Evolutionary conservation across 2,797 vertebrate genomes (phyloP).

Genomic region (Psittacula derbiana): DNA sequence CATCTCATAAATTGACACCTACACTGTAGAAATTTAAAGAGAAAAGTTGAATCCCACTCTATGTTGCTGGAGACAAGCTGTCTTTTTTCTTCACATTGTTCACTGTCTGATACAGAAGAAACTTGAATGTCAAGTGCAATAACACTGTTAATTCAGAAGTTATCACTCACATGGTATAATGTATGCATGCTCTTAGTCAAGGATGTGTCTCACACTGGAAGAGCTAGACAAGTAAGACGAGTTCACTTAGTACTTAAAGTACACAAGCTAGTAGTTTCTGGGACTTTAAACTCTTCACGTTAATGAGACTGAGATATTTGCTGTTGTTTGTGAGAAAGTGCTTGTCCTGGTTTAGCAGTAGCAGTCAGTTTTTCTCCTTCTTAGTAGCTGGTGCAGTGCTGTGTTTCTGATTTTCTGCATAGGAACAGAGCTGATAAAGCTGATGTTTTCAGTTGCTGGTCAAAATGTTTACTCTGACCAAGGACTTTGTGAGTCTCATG

Average conservation of each 20-base stretch:
- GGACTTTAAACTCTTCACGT: neutral
- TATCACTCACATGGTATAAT: neutral
- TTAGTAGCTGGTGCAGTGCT: no score
- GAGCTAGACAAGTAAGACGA: neutral
- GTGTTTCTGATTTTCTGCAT: no score
- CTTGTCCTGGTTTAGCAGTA: neutral
- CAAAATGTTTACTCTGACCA: no score
- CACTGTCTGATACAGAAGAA: neutral
- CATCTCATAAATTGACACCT: neutral
- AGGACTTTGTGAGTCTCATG: no score
- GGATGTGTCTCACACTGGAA: neutral
- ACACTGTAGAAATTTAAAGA: neutral
- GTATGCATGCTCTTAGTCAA: neutral
- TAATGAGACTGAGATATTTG: neutral
- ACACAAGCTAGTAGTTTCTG: neutral
- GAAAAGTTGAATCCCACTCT: neutral
- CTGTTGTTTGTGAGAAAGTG: neutral
- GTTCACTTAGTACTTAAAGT: neutral
- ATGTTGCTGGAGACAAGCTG: neutral
- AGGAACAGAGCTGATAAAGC: no score
- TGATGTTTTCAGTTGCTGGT: no score
- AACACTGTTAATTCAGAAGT: neutral
- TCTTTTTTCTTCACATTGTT: neutral
- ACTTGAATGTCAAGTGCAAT: neutral
- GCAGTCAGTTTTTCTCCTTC: no score